Evolutionary conservation across 2,888 invertebrate species (phyloP).

Genomic region (Diaprepes abbreviatus): DNA sequence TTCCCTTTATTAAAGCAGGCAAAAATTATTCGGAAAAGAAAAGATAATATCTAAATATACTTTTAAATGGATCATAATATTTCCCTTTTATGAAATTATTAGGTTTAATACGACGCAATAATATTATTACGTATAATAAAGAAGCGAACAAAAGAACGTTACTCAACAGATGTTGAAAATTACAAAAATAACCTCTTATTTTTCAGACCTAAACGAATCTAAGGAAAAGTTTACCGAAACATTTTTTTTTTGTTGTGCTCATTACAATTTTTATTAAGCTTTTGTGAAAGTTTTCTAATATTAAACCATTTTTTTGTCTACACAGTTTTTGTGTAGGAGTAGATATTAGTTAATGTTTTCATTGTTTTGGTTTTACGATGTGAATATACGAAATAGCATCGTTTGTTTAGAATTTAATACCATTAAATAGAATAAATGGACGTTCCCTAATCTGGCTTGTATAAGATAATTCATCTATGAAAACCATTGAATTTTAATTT

Average conservation of each 20-base stretch:
- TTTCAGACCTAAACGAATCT: neutral
- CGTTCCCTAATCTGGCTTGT: too few relatives aligned
- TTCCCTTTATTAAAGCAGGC: too few relatives aligned
- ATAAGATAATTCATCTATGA: too few relatives aligned
- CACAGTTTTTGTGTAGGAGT: too few relatives aligned
- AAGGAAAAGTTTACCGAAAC: neutral
- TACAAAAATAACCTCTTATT: neutral
- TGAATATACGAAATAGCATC: too few relatives aligned
- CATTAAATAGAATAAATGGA: too few relatives aligned
- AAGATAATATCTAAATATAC: too few relatives aligned
- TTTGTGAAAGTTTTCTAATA: slow-evolving; percentile 8
- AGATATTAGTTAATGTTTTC: neutral
- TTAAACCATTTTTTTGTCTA: too few relatives aligned
- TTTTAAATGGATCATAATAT: too few relatives aligned
- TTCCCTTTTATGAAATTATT: neutral
- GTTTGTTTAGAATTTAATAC: too few relatives aligned
- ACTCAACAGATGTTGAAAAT: neutral
- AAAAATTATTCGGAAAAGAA: too few relatives aligned
- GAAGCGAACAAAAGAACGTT: neutral
- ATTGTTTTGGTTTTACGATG: neutral
- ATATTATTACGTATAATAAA: neutral
- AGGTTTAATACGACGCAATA: neutral
- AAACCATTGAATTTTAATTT: too few relatives aligned
- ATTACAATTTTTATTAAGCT: neutral
- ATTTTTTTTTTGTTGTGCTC: neutral